A percentile compares a stretch with the other conserved stretches of the same genome.
phyloP scores from a whole-genome alignment of 2,113 vertebrate species.

The Sylvia atricapilla region DNA sequence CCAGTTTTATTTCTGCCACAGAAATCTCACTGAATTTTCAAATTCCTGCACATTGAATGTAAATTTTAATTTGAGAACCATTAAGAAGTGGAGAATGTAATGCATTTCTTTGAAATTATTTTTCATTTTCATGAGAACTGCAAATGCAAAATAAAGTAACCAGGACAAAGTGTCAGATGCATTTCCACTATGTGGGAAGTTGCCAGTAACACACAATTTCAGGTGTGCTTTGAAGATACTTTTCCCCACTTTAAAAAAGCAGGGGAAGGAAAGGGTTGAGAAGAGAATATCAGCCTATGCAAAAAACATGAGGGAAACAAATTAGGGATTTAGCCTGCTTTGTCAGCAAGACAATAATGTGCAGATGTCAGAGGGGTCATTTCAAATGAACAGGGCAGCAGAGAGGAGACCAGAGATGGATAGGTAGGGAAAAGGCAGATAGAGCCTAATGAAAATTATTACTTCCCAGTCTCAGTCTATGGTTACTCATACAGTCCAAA shows the following conservation, averaged over 20 bases:
- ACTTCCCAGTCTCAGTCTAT: background rate
- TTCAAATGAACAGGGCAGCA: background rate
- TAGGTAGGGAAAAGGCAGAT: background rate
- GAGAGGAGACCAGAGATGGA: background rate
- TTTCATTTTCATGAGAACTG: background rate
- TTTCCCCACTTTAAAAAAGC: background rate
- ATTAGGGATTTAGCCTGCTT: background rate
- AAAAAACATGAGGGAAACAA: background rate
- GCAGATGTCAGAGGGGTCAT: background rate
- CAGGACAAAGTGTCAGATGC: background rate
- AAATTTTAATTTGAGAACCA: background rate
- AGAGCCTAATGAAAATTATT: background rate
- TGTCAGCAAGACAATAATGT: background rate
- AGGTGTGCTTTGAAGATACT: background rate
- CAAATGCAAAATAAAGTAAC: background rate
- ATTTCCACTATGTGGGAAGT: background rate
- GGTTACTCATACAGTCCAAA: background rate
- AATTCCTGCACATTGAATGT: background rate
- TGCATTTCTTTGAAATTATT: background rate
- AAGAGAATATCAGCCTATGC: background rate
- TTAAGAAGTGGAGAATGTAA: background rate
- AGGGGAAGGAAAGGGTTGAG: background rate
- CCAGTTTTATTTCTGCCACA: background rate
- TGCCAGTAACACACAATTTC: background rate
- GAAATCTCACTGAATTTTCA: background rate